Evolutionary conservation across 1,140 invertebrate genomes (phyloP).

Genomic region (Drosophila pachea): DNA sequence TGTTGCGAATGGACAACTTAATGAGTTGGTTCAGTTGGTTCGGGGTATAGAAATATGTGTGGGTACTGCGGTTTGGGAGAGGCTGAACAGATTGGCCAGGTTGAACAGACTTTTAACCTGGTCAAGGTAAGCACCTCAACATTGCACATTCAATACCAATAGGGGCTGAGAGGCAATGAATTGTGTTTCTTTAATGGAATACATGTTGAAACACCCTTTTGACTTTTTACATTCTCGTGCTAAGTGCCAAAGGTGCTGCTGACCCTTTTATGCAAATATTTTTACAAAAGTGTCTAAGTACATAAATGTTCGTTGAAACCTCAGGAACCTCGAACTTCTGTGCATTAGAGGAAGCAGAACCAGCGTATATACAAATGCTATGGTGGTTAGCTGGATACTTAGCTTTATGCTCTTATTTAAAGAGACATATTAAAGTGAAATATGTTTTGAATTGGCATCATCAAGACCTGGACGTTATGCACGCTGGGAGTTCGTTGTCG

Average conservation of each 20-base stretch:
- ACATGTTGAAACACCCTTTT: conserved; percentile 8
- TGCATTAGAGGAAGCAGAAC: conserved; percentile 1
- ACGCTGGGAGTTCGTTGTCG: conserved; percentile 9
- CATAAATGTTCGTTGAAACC: conserved; percentile 34
- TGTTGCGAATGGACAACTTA: background rate
- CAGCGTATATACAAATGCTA: conserved; percentile 3
- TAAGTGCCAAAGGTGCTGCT: conserved; percentile 53
- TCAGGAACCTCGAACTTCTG: conserved; percentile 4
- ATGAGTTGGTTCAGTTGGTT: background rate
- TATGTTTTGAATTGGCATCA: conserved; percentile 29
- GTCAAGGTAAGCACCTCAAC: conserved; percentile 18
- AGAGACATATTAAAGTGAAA: conserved; percentile 40
- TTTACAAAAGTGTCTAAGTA: conserved; percentile 39
- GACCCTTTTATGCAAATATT: conserved; percentile 78
- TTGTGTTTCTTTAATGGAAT: conserved; percentile 34
- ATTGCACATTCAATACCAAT: conserved; percentile 17
- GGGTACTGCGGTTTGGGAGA: background rate
- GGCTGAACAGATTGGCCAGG: background rate
- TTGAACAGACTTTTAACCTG: conserved; percentile 4
- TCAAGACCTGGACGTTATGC: conserved; percentile 11
- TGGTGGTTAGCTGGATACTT: background rate
- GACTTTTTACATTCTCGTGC: conserved; percentile 4
- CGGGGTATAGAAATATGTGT: background rate
- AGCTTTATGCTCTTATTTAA: conserved; percentile 28
- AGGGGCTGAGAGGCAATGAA: conserved; percentile 8